Evolutionary conservation across 2,113 vertebrate species (phyloP).

Genomic region (Bos javanicus): DNA sequence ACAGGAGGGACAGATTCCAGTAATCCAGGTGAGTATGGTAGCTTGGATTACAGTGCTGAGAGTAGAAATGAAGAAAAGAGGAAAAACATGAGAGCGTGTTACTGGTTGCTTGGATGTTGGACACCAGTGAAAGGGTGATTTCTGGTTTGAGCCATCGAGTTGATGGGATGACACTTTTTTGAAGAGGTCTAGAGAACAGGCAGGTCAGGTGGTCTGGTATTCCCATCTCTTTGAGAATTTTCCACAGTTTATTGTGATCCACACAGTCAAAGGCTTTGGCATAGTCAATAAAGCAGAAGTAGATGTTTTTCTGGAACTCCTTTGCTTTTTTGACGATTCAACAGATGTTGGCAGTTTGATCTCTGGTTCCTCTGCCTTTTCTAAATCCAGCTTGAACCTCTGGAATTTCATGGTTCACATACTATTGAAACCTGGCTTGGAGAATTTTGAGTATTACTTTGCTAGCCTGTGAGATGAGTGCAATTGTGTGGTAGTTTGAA

Average conservation of each 20-base stretch:
- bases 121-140: background rate
- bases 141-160: background rate
- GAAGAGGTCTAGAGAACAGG: no score
- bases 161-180: background rate
- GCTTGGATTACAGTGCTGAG: background rate
- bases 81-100: background rate
- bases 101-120: background rate
- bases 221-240: background rate
- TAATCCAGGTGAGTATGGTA: background rate
- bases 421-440: background rate
- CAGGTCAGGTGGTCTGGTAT: background rate
- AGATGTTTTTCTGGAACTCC: background rate
- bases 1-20: background rate
- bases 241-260: background rate
- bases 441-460: background rate
- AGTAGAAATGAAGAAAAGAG: background rate
- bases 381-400: background rate
- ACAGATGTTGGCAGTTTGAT: background rate
- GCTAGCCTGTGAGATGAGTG: background rate
- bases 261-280: background rate
- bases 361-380: background rate
- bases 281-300: background rate
- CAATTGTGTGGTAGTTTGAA: background rate
- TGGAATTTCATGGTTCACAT: background rate
- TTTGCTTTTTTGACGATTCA: background rate